Base-by-base conservation (phyloP, 2,888 invertebrate species). In the Alitta virens region DNA sequence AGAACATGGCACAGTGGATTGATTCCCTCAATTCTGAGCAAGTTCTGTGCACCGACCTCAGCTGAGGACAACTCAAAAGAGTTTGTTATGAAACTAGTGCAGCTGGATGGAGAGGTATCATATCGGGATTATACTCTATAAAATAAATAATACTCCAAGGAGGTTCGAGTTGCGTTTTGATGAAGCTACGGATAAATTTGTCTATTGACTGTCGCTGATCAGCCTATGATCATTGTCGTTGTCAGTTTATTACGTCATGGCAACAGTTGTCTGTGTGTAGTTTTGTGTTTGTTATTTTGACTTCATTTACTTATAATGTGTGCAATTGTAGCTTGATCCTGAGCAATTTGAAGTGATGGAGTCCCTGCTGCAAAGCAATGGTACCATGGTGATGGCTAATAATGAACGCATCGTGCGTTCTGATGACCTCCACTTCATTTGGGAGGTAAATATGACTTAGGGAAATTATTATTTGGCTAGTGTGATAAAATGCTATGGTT, bases 1-100 rank as follows among this genome's bases (percentile, higher is more conserved):
- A 79, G 80, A 61, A 75, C 75, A 62, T 80, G 80, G 80, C 74
- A 74, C 60, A 78, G 78, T 61, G 80, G 80, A 14, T 67, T 80
- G 58, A 63, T 79, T 62, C 74, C 79, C 1, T 70, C 73, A 5
- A 60, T 79, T 24, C 60, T 80, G 59, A 64, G 77, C 21, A 79
- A 79, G 63, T 74, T 78, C 63, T 79, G 78, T 68, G 63, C 75
- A 23, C 74, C 74, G 57, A 26, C 55, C 23, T 66, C 69, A 33
- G 57, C 64, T 18, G 67, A 69, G 60, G 21, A 43, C 14, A 69
- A 71, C 55, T 67, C 71, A 26, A 25, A 63, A 49, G 66, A 72
- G 63, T 72, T 74, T 2, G 60, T 69, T 38, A 75, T 79, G 74
- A 76, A 77, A 65, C 73, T 79, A 27, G 72, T 80, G 67, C 78